Evolutionary conservation across 2,888 invertebrate species (phyloP).

Genomic region (Thereva unica): DNA sequence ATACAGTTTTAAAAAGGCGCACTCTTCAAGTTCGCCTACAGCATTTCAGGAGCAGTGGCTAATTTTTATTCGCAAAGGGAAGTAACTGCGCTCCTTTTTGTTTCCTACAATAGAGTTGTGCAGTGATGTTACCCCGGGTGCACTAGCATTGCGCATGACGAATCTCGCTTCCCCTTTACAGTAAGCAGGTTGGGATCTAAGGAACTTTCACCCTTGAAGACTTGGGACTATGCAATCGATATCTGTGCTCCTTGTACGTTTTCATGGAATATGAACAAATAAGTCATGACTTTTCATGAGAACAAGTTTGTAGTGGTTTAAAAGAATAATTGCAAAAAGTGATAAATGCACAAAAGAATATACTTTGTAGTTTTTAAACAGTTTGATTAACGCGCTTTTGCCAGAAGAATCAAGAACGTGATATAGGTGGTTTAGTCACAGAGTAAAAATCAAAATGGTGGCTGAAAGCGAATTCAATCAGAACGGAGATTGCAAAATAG

Average conservation of each 20-base stretch:
- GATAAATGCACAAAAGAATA: constrained; percentile 1
- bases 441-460: constrained; percentile 45
- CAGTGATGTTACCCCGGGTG: no score
- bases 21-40: no score
- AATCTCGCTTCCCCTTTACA: no score
- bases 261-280: neutral
- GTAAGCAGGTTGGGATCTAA: no score
- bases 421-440: neutral
- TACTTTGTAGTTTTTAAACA: neutral
- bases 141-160: no score
- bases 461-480: constrained; percentile 49
- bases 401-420: no score
- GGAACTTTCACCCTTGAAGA: neutral
- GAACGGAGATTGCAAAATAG: constrained; percentile 56
- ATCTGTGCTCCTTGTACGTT: constrained; percentile 8
- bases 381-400: no score
- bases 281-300: neutral
- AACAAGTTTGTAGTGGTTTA: constrained; percentile 1
- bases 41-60: no score
- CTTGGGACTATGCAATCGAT: neutral
- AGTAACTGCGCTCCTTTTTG: no score
- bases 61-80: no score
- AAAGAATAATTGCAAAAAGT: neutral
- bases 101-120: no score
- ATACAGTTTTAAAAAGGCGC: no score